These are phyloP conservation scores for Tragulus kanchil DNA, from an alignment of 2,113 vertebrate species.

Conservation along the genomic window DNA sequence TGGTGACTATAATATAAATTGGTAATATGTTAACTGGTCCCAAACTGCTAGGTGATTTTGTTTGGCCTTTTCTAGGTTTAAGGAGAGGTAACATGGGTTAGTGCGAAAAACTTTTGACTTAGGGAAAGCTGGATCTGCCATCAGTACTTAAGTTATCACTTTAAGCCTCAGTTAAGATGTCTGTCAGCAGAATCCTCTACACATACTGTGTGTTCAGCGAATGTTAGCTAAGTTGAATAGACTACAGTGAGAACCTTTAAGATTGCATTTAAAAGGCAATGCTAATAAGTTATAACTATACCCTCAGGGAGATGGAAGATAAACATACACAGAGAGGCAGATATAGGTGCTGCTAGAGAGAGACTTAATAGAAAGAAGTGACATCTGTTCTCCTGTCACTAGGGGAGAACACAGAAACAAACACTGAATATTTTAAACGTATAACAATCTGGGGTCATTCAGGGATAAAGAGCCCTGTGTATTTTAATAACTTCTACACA, in stretches of 20 bases:
- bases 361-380: constrained; percentile 6
- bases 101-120: background rate
- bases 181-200: background rate
- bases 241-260: background rate
- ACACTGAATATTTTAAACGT: constrained; percentile 34
- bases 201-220: background rate
- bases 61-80: background rate
- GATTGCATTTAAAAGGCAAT: constrained; percentile 1
- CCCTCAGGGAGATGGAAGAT: background rate
- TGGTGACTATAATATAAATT: constrained; percentile 17
- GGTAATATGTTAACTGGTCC: background rate
- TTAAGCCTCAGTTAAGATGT: background rate
- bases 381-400: background rate
- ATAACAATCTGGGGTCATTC: background rate
- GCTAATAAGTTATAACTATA: background rate
- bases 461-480: background rate
- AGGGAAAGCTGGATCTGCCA: background rate
- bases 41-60: background rate
- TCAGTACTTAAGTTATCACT: constrained; percentile 1
- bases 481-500: constrained; percentile 10
- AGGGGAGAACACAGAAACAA: background rate
- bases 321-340: background rate
- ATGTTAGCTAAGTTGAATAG: background rate
- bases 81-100: background rate
- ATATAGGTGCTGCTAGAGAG: background rate